phyloP scores from a whole-genome alignment of 2,888 invertebrate species.

The Smittia sp. region DNA sequence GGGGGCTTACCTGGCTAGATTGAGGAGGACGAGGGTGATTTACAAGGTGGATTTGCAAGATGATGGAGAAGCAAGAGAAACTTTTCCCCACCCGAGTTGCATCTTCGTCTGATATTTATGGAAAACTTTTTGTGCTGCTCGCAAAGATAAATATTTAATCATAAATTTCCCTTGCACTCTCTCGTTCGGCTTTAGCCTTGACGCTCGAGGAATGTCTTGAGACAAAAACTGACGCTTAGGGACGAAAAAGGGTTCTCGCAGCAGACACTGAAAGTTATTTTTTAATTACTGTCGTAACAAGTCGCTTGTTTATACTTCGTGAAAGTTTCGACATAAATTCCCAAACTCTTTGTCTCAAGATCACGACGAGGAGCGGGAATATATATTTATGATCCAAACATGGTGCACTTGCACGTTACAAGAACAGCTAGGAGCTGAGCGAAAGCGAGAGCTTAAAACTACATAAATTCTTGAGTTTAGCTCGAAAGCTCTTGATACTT shows the following conservation, averaged over 20 bases:
- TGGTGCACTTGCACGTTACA: constrained; percentile 9
- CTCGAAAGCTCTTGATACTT: constrained; percentile 22
- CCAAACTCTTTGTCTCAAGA: no score
- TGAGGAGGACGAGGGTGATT: background rate
- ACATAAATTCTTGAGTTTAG: constrained; percentile 25
- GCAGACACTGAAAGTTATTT: no score
- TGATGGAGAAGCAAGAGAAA: background rate
- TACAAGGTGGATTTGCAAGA: background rate
- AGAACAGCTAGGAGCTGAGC: background rate
- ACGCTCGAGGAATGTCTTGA: no score
- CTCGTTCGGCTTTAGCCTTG: background rate
- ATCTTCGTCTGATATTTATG: constrained; percentile 1
- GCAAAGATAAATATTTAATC: constrained; percentile 34
- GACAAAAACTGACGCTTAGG: no score
- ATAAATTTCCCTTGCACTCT: constrained; percentile 29
- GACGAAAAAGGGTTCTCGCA: no score
- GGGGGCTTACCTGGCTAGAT: background rate
- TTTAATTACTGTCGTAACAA: no score
- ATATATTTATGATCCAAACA: constrained; percentile 32
- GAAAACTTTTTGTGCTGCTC: background rate
- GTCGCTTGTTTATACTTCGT: no score
- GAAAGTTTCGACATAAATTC: no score
- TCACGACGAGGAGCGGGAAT: background rate
- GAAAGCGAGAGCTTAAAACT: constrained; percentile 22
- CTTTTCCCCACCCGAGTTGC: background rate